Evolutionary conservation across 2,113 vertebrate species (phyloP), one percentile per base, ranked within the genome.

Genomic region (Cacatua alba): DNA sequence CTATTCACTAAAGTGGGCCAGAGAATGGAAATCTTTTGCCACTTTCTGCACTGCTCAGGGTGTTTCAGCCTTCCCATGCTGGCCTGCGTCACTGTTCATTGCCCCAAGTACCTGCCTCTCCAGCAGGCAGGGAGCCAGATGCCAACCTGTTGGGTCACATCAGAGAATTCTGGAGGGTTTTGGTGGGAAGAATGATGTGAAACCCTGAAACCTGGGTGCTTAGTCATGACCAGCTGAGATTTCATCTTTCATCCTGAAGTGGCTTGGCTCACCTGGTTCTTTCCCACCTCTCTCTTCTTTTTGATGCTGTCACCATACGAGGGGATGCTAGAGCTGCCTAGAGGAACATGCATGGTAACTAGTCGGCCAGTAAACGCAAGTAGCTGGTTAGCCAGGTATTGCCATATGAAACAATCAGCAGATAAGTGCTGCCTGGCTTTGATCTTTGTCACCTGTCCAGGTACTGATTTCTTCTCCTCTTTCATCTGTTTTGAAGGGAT

Each of bases 121-220:
- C 41, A 65, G 14, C 41, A 49, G 31, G 9, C 12, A 44, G 13
- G 24, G 14, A 59, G 7, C 17, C 43, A 0, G 0, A 17, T 1
- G 4, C 10, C 62, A 75, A 37, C 23, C 28, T 11, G 14, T 46
- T 44, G 67, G 12, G 9, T 13, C 4, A 3, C 4, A 11, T 35
- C 46, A 41, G 15, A 41, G 57, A 57, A 41, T 33, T 11, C 14
- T 6, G 19, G 8, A 4, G 2, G 1, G 2, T 60, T 69, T 11
- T 9, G 3, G 5, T 29, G 17, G 6, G 6, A 51, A 59, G 19
- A 82, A 64, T 28, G 2, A 3, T 31, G 2, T 53, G 43, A 43
- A 93, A 68, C 25, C 11, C 48, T 76, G 29, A 82, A 82, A 90
- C 4, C 6, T 46, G 33, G 2, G 11, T 46, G 6, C 28, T n/a